Base-by-base conservation (phyloP, 2,888 invertebrate genomes). In the Dryocosmus kuriphilus region DNA sequence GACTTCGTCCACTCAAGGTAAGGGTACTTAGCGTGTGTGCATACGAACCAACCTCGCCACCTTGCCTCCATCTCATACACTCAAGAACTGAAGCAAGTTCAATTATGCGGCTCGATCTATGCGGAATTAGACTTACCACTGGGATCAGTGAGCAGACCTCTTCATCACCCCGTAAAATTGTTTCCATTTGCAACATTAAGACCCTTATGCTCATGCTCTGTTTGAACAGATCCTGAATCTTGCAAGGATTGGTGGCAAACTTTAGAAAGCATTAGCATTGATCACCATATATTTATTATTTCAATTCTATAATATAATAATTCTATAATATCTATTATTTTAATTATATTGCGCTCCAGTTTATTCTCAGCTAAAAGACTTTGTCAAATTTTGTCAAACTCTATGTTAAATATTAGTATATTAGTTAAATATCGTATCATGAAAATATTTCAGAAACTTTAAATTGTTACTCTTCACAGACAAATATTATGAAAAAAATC, bases 1-100 rank as follows among this genome's bases (percentile, higher is more conserved):
- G 86, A 88, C 85, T 87, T 88, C 84, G 87, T 85, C 83, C 85
- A 86, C 86, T 87, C 84, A 84, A 85, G 84, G 74, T 74, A 61
- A 76, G 63, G 35, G 82, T 85, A 85, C 86, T 85, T 86, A 86
- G 38, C 65, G 65, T 65, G 24, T 60, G 57, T 60, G 57, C 57
- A 27, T 60, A 60, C 57, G 57, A 71, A 51, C 71, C 71, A 71
- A n/a, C 46, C 71, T 71, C 71, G 46, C 51, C 71, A 71, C 51
- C 71, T 71, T 71, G 51, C 51, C 46, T 51, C 27, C 51, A 71
- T 51, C 71, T 71, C 71, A 71, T 71, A 71, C 71, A 71, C 46
- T 71, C 71, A 51, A 30, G 51, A 71, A 71, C 71, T 71, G 71
- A 71, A 71, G 71, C 71, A 71, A 71, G 71, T 71, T 71, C 71